Evolutionary conservation across 1,140 invertebrate genomes (phyloP).

Genomic region (Brachionus paranguensis): DNA sequence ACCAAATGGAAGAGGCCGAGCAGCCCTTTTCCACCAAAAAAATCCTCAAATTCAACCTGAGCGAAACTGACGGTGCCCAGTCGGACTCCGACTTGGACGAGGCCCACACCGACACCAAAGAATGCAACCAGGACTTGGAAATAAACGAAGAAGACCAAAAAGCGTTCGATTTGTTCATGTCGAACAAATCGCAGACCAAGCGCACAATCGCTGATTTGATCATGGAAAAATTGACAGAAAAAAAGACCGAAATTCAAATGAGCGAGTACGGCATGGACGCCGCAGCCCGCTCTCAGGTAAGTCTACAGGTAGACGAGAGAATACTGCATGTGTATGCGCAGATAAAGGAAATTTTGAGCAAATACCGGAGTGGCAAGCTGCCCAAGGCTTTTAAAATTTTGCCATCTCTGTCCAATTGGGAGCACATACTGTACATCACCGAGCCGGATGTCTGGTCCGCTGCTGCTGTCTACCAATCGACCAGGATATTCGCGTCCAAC

Average conservation of each 20-base stretch:
- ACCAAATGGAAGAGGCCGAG: neutral
- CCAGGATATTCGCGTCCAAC: slow-evolving; percentile 90
- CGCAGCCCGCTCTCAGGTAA: neutral
- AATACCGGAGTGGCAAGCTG: slow-evolving; percentile 87
- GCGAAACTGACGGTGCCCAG: neutral
- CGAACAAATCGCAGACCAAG: slow-evolving; percentile 61
- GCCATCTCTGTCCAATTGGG: slow-evolving; percentile 87
- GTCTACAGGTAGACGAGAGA: slow-evolving; percentile 47
- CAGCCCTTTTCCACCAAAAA: neutral
- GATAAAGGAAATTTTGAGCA: slow-evolving; percentile 73
- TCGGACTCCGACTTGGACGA: slow-evolving; percentile 23
- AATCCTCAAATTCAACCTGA: neutral
- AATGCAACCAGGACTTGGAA: slow-evolving; percentile 46
- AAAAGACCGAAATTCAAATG: slow-evolving; percentile 80
- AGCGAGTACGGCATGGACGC: slow-evolving; percentile 57
- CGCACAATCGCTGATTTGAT: slow-evolving; percentile 80
- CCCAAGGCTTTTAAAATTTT: slow-evolving; percentile 97
- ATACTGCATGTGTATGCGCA: slow-evolving; percentile 53
- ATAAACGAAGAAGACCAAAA: slow-evolving; percentile 78
- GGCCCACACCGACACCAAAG: neutral
- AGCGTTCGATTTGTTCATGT: slow-evolving; percentile 78
- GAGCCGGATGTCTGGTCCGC: slow-evolving; percentile 66
- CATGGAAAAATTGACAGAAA: slow-evolving; percentile 83
- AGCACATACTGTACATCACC: slow-evolving; percentile 64
- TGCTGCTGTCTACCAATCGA: slow-evolving; percentile 90